Conservation (phyloP, 2,797 vertebrate genomes). For the Stomatorhinus walkeri region DNA sequence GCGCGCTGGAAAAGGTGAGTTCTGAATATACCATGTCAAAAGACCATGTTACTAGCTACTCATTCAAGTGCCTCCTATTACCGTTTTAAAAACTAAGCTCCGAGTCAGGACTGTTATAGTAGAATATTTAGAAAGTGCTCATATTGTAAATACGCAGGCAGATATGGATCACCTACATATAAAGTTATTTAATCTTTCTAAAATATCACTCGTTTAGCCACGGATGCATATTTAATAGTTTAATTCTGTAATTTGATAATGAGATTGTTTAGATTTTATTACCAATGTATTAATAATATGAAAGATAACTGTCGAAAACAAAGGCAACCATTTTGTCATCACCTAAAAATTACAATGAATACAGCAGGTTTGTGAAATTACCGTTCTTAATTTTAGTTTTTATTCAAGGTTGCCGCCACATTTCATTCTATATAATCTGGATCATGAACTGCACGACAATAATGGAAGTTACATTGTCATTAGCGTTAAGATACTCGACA, state of each 20-base stretch:
- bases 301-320: not conserved
- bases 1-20: conserved; percentile 13
- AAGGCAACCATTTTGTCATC: not conserved
- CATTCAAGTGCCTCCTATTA: not conserved
- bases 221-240: not conserved
- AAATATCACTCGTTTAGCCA: not conserved
- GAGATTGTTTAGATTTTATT: not conserved
- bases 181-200: not conserved
- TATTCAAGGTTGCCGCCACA: not conserved
- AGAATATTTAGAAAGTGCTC: not conserved
- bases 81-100: not conserved
- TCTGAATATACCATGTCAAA: not conserved
- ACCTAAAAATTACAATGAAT: not conserved
- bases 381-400: conserved; percentile 1
- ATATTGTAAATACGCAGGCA: not conserved
- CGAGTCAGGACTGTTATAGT: not conserved
- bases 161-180: not conserved
- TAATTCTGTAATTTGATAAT: conserved; percentile 9
- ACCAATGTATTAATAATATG: not conserved
- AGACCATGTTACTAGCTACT: not conserved
- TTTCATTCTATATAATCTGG: not conserved
- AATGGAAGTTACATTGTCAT: not conserved
- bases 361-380: not conserved
- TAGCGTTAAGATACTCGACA: not conserved
- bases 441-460: not conserved